Evolutionary conservation across 2,797 vertebrate species (phyloP).

Genomic region (Rhynchonycteris naso): DNA sequence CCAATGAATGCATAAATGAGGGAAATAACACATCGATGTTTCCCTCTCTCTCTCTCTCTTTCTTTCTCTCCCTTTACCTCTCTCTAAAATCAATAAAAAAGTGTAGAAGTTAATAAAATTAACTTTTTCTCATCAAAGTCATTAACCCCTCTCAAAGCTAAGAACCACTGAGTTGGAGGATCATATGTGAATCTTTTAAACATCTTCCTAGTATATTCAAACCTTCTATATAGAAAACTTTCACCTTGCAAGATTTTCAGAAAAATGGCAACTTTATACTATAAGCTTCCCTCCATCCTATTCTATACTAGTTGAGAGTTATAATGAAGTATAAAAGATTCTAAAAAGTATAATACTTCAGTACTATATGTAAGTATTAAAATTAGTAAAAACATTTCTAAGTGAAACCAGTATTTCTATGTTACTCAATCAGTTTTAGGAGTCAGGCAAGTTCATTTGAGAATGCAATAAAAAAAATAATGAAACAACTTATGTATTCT

Average conservation of each 20-base stretch:
- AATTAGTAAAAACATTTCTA: background rate
- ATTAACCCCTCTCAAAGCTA: background rate
- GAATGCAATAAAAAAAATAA: background rate
- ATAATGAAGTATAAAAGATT: background rate
- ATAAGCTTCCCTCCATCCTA: background rate
- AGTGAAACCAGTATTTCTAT: constrained; percentile 27
- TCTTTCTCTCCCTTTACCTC: too few species aligned
- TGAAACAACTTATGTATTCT: constrained; percentile 36
- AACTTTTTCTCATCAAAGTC: background rate
- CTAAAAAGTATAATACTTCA: constrained; percentile 16
- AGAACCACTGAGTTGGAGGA: background rate
- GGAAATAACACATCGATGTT: too few species aligned
- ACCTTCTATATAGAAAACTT: background rate
- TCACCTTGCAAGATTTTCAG: background rate
- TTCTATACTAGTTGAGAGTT: background rate
- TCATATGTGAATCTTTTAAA: background rate
- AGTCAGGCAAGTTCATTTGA: background rate
- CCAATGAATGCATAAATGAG: too few species aligned
- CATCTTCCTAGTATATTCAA: background rate
- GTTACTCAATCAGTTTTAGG: constrained; percentile 18
- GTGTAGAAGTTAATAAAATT: background rate
- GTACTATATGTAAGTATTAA: background rate
- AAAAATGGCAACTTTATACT: background rate
- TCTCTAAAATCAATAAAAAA: background rate
- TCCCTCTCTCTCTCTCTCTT: too few species aligned